Evolutionary conservation across 2,113 vertebrate genomes (phyloP).

Genomic region (Bothrops jararaca): DNA sequence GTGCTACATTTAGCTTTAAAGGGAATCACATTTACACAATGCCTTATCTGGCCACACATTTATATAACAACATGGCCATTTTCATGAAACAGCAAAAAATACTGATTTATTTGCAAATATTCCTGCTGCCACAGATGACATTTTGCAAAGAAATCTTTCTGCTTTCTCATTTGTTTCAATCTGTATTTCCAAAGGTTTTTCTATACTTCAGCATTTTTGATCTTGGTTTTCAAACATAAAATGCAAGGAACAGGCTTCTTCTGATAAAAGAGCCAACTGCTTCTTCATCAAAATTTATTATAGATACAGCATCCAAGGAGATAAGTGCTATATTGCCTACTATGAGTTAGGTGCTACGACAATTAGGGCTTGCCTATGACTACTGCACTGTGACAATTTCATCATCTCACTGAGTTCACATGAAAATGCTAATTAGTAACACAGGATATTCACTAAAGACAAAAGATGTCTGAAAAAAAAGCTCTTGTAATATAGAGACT

Average conservation of each 20-base stretch:
- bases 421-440: slow-evolving; percentile 12
- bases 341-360: neutral
- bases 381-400: slow-evolving; percentile 11
- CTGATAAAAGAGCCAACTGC: neutral
- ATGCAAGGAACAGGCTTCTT: slow-evolving; percentile 7
- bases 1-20: neutral
- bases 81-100: neutral
- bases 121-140: neutral
- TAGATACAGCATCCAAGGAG: neutral
- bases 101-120: neutral
- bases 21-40: neutral
- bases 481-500: neutral
- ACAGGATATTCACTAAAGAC: neutral
- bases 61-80: neutral
- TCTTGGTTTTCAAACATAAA: neutral
- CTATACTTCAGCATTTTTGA: neutral
- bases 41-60: neutral
- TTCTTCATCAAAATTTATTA: slow-evolving; percentile 12
- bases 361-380: neutral
- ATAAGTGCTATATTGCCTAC: neutral
- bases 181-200: neutral
- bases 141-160: slow-evolving; percentile 7
- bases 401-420: slow-evolving; percentile 8
- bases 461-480: neutral
- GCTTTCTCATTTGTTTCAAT: neutral